A percentile compares a stretch with the other conserved stretches of the same genome.
Evolutionary conservation across 2,888 invertebrate genomes (phyloP).

Genomic region (Dendrolimus houi): DNA sequence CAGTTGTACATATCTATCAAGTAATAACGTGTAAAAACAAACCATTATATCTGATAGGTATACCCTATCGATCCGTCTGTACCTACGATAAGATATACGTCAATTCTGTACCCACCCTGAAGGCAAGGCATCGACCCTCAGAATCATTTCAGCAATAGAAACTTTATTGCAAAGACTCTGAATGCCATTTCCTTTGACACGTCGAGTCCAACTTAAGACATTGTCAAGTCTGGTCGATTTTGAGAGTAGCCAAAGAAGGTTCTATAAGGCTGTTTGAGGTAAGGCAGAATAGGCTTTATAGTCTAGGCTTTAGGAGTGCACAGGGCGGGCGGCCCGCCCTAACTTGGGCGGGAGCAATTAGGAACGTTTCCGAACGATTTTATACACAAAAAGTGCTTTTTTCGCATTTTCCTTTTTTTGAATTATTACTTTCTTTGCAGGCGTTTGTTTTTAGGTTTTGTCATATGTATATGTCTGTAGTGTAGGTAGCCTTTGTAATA

Average conservation of each 20-base stretch:
- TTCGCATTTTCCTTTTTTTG: slow-evolving; percentile 32
- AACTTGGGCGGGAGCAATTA: slow-evolving; percentile 67
- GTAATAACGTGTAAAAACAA: slow-evolving; percentile 39
- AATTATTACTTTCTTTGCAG: slow-evolving; percentile 23
- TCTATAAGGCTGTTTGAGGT: slow-evolving; percentile 45
- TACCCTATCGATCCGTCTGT: slow-evolving; percentile 53
- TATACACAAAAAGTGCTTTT: slow-evolving; percentile 49
- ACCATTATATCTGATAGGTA: slow-evolving; percentile 45
- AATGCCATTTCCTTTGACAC: slow-evolving; percentile 40
- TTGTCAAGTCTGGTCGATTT: slow-evolving; percentile 53
- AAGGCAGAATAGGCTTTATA: slow-evolving; percentile 53
- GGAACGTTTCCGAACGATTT: slow-evolving; percentile 43
- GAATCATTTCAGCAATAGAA: slow-evolving; percentile 20
- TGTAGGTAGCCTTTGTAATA: too few species aligned
- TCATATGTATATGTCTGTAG: too few species aligned
- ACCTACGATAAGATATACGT: slow-evolving; percentile 67
- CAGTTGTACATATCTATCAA: slow-evolving; percentile 9
- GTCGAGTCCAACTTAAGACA: slow-evolving; percentile 50
- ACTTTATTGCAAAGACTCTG: slow-evolving; percentile 15
- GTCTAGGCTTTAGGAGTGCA: slow-evolving; percentile 24
- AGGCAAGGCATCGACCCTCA: slow-evolving; percentile 44
- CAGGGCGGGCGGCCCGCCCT: slow-evolving; percentile 56
- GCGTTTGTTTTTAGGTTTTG: neutral
- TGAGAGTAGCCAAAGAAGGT: slow-evolving; percentile 57
- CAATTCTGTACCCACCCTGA: slow-evolving; percentile 40